A percentile compares a stretch with the other conserved stretches of the same genome.
Conservation (phyloP, 2,888 invertebrate genomes). For the Cosmia trapezina region DNA sequence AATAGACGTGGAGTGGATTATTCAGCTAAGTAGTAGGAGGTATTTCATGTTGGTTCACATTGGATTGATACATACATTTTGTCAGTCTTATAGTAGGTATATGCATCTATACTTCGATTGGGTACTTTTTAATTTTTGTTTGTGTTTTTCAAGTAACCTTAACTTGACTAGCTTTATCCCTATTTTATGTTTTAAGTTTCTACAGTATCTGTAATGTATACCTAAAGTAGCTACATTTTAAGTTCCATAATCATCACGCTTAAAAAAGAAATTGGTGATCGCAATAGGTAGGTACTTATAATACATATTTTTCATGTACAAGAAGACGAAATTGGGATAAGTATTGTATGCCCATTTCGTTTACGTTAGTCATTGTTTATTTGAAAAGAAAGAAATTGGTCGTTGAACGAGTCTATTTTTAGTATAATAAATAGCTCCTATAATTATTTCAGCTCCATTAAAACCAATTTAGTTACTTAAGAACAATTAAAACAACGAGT, state of each 20-base stretch:
- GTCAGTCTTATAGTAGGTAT: background rate
- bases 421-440: slow-evolving; percentile 2
- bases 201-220: no score
- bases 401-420: background rate
- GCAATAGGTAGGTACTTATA: no score
- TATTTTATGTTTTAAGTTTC: no score
- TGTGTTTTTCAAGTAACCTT: no score
- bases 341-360: background rate
- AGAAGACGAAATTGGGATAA: no score
- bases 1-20: slow-evolving; percentile 25
- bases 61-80: background rate
- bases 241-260: no score
- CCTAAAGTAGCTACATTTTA: no score
- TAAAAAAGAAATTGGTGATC: no score
- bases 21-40: background rate
- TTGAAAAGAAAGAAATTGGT: background rate
- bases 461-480: slow-evolving; percentile 34
- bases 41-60: background rate
- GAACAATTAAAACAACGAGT: slow-evolving; percentile 50
- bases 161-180: no score
- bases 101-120: background rate
- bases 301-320: no score
- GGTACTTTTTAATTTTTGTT: background rate
- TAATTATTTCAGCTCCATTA: slow-evolving; percentile 17
- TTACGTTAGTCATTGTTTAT: background rate